Percentiles rank a stretch among this genome's conserved stretches.
Evolutionary conservation across 92 coral and sea anemone genomes (phyloP).

Genomic region (Heteractis magnifica): DNA sequence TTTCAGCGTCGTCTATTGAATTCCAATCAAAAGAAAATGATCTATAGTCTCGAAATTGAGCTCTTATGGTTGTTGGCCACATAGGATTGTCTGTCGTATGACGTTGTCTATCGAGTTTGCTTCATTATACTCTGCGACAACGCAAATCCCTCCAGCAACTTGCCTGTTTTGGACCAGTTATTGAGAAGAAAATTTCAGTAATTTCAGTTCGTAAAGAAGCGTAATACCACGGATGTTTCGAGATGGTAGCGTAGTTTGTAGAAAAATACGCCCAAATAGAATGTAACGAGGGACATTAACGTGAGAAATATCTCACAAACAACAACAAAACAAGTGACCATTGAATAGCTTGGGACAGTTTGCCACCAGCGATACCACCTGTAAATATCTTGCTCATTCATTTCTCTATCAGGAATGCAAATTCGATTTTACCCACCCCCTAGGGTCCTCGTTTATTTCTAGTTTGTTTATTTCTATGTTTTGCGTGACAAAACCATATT

Average conservation of each 20-base stretch:
- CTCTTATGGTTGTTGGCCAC: background rate
- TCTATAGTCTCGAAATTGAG: background rate
- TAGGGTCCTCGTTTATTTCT: no score
- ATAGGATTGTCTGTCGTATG: background rate
- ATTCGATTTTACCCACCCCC: background rate
- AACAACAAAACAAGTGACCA: constrained; percentile 27
- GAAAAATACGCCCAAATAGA: background rate
- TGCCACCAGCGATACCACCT: constrained; percentile 64
- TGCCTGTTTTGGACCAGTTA: background rate
- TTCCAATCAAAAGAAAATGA: background rate
- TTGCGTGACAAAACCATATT: no score
- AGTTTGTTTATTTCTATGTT: no score
- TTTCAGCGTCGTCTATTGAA: background rate
- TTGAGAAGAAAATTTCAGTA: background rate
- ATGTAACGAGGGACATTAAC: background rate
- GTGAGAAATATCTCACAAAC: background rate
- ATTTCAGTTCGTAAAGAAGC: background rate
- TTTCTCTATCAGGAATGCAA: background rate
- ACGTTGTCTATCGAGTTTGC: background rate
- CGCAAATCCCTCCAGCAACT: background rate
- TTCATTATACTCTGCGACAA: background rate
- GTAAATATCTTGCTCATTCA: constrained; percentile 9
- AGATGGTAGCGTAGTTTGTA: background rate
- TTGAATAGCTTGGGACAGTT: background rate
- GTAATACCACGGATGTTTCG: background rate